These are phyloP conservation scores for Varecia variegata DNA, from an alignment of 2,797 vertebrate species.

Conservation along the genomic window DNA sequence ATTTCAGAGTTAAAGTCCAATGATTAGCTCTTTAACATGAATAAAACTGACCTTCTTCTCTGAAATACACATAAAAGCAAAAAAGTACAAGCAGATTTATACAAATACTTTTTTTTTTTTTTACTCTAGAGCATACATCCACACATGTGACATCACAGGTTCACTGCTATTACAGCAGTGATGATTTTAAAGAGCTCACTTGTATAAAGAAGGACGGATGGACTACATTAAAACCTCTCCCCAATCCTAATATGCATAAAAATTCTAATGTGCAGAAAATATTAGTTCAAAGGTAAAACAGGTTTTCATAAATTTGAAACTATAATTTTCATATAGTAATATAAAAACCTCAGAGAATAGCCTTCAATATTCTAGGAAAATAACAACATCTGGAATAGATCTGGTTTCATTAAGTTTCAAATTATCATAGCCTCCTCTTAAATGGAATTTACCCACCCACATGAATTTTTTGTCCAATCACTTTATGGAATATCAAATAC, in stretches of 20 bases:
- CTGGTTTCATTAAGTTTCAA: background rate
- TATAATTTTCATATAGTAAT: background rate
- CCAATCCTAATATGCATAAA: background rate
- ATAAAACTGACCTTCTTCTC: background rate
- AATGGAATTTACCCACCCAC: background rate
- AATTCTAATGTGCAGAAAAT: background rate
- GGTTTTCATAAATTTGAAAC: constrained; percentile 21
- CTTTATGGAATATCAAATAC: constrained; percentile 38
- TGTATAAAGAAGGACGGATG: background rate
- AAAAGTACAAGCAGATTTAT: background rate
- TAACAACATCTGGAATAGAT: background rate
- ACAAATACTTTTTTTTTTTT: background rate
- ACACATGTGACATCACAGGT: background rate
- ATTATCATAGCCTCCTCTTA: background rate
- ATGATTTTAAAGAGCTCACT: background rate
- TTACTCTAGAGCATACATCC: background rate
- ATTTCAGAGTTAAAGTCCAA: background rate
- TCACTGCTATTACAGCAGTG: background rate
- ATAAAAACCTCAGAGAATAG: background rate
- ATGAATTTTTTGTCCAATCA: background rate
- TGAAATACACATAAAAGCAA: background rate
- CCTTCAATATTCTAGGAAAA: background rate
- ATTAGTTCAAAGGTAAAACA: background rate
- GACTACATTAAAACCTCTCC: background rate
- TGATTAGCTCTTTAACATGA: background rate